Percentiles rank a stretch among this genome's conserved stretches.
Conservation (phyloP, 2,888 invertebrate species). For the Xestia sexstrigata region DNA sequence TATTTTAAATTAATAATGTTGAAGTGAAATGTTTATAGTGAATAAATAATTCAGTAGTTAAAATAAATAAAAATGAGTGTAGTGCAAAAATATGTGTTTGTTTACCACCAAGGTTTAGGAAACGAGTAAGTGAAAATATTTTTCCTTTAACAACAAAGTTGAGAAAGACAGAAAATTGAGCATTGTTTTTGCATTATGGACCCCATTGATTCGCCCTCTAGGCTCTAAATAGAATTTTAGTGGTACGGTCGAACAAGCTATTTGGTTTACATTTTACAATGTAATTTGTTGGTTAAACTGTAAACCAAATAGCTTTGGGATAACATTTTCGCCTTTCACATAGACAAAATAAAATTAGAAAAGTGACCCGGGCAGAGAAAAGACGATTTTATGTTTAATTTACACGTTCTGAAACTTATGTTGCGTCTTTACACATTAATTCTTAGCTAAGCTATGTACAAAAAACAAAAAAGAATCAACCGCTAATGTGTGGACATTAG, state of each 20-base stretch:
- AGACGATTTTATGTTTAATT: neutral
- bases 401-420: neutral
- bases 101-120: slow-evolving; percentile 50
- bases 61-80: slow-evolving; percentile 34
- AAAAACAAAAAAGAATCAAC: neutral
- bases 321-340: neutral
- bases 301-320: no score
- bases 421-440: neutral
- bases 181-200: neutral
- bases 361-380: neutral
- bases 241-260: no score
- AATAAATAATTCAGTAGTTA: neutral
- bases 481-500: no score
- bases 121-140: slow-evolving; percentile 49
- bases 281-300: no score
- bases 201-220: neutral
- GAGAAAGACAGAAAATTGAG: neutral
- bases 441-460: no score
- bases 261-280: no score
- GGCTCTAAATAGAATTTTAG: neutral
- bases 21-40: neutral
- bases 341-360: neutral
- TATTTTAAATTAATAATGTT: neutral
- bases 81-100: slow-evolving; percentile 47
- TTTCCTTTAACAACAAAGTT: neutral